Conservation (phyloP, 1,140 invertebrate genomes). For the Ephestia elutella region DNA sequence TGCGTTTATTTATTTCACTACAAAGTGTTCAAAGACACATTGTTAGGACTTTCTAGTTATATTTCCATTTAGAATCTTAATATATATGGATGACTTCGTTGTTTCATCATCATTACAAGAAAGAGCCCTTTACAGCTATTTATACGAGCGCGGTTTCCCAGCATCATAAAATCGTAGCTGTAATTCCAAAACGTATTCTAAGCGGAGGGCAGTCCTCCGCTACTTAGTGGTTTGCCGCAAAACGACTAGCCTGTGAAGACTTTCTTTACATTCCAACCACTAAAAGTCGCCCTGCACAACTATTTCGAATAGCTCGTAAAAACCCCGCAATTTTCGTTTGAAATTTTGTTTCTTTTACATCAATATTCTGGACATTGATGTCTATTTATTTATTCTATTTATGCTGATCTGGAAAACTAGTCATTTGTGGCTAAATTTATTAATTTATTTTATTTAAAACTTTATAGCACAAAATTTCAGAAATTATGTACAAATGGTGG, state of each 20-base stretch:
- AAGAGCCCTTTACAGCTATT: slow-evolving; percentile 11
- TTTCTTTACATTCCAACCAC: slow-evolving; percentile 31
- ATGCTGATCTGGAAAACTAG: too few relatives aligned
- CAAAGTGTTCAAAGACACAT: too few relatives aligned
- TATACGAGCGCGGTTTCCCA: slow-evolving; percentile 27
- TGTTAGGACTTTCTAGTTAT: too few relatives aligned
- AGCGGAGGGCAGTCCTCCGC: slow-evolving; percentile 22
- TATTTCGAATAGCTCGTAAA: background rate
- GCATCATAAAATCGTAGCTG: slow-evolving; percentile 25
- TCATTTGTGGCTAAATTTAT: too few relatives aligned
- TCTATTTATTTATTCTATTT: too few relatives aligned
- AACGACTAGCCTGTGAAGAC: slow-evolving; percentile 28
- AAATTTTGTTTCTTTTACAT: background rate
- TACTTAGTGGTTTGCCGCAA: slow-evolving; percentile 46
- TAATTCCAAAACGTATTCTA: slow-evolving; percentile 27
- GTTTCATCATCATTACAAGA: background rate
- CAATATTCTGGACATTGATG: background rate
- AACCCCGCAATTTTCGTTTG: background rate
- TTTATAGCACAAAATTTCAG: too few relatives aligned
- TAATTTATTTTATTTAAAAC: too few relatives aligned
- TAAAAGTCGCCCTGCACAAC: background rate
- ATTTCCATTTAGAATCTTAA: too few relatives aligned
- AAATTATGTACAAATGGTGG: too few relatives aligned
- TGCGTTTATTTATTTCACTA: too few relatives aligned
- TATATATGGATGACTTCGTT: background rate